Evolutionary conservation across 2,113 vertebrate genomes (phyloP).

Genomic region (Hippocampus abdominalis): DNA sequence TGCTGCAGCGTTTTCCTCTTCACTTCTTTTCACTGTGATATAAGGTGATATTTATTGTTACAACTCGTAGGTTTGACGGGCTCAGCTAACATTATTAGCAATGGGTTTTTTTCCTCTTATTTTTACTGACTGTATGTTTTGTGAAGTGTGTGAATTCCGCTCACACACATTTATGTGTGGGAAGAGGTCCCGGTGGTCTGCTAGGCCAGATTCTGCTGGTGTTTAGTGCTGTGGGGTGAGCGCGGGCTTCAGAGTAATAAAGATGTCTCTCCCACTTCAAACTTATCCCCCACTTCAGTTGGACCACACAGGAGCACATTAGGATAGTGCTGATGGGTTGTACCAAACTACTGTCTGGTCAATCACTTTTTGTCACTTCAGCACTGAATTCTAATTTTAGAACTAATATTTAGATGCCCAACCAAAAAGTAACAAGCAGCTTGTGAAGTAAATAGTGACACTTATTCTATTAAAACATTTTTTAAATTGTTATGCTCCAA

Average conservation of each 20-base stretch:
- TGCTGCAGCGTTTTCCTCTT: constrained; percentile 47
- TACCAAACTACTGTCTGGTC: constrained; percentile 36
- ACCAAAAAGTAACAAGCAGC: not conserved
- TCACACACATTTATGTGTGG: not conserved
- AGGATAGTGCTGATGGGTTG: not conserved
- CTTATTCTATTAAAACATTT: no score
- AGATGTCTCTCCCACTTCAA: constrained; percentile 46
- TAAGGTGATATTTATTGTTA: not conserved
- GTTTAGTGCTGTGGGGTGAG: constrained; percentile 36
- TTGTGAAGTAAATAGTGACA: not conserved
- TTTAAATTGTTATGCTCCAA: no score
- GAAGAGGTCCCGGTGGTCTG: not conserved
- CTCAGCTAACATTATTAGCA: not conserved
- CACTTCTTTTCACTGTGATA: constrained; percentile 11
- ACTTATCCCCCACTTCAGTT: constrained; percentile 16
- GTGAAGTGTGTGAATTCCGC: not conserved
- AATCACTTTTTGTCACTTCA: not conserved
- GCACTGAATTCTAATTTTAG: not conserved
- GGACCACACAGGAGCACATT: constrained; percentile 32
- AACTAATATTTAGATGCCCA: not conserved
- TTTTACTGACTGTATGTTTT: not conserved
- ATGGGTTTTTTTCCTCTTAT: not conserved
- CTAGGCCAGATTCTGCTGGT: constrained; percentile 19
- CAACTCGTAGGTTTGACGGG: not conserved
- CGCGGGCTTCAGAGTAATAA: constrained; percentile 36